Evolutionary conservation across 2,113 vertebrate species (phyloP).

Genomic region (Romanogobio albipinnatus): DNA sequence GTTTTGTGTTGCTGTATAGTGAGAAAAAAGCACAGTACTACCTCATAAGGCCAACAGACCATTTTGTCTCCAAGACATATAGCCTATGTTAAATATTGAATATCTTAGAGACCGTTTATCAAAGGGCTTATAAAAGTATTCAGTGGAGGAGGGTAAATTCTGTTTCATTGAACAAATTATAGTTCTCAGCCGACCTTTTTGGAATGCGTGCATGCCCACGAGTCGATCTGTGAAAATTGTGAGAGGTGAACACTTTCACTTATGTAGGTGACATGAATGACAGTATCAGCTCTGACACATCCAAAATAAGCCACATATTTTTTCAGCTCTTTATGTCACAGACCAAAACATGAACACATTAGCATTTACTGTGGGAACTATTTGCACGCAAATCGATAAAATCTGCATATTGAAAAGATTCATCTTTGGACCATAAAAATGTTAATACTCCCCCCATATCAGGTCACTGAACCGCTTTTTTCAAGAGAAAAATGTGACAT

Average conservation of each 20-base stretch:
- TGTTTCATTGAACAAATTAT: constrained; percentile 11
- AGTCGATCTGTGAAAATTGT: not conserved
- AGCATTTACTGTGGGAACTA: constrained; percentile 14
- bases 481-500: not conserved
- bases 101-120: not conserved
- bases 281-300: not conserved
- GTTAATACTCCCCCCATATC: not conserved
- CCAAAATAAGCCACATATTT: constrained; percentile 11
- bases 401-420: not conserved
- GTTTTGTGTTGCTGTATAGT: not conserved
- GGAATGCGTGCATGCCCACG: not conserved
- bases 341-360: not conserved
- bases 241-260: constrained; percentile 29
- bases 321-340: not conserved
- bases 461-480: not conserved
- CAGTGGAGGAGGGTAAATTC: constrained; percentile 19
- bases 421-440: not conserved
- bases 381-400: not conserved
- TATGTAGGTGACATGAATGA: constrained; percentile 29
- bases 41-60: not conserved
- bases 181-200: not conserved
- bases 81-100: not conserved
- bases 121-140: not conserved
- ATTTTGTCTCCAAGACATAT: not conserved
- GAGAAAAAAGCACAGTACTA: not conserved